A percentile compares a stretch with the other conserved stretches of the same genome.
Conservation (phyloP, 2,888 invertebrate genomes). For the Agrotis exclamationis region DNA sequence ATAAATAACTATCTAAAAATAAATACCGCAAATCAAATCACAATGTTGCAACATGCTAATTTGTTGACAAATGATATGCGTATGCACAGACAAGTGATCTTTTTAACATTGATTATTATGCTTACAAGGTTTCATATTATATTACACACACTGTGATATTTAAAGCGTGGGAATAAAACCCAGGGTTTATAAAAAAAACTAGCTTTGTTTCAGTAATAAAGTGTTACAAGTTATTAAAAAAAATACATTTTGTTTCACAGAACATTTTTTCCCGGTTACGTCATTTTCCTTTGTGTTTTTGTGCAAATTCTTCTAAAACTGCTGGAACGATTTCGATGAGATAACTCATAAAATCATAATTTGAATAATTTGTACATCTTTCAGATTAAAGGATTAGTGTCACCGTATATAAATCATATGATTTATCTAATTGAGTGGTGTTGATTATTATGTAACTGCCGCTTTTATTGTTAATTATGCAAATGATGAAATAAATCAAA, state of each 20-base stretch:
- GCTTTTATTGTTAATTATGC: conserved; percentile 1
- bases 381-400: conserved; percentile 29
- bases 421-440: conserved; percentile 17
- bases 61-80: conserved; percentile 48
- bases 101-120: conserved; percentile 60
- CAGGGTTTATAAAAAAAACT: conserved; percentile 40
- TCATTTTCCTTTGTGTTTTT: conserved; percentile 9
- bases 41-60: conserved; percentile 24
- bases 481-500: conserved; percentile 5
- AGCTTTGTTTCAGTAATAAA: conserved; percentile 27
- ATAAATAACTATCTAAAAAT: conserved; percentile 8
- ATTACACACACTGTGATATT: conserved; percentile 53
- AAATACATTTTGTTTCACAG: conserved; percentile 25
- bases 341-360: conserved; percentile 4
- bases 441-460: conserved; percentile 13
- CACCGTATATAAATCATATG: not conserved
- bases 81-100: conserved; percentile 49
- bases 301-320: conserved; percentile 13
- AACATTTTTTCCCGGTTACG: conserved; percentile 6
- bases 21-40: conserved; percentile 13
- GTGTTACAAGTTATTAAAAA: conserved; percentile 27
- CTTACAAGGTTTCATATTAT: conserved; percentile 64
- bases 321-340: conserved; percentile 18
- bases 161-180: conserved; percentile 59
- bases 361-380: conserved; percentile 14